These are phyloP conservation scores for Epinotia brunnichana DNA, from an alignment of 2,888 invertebrate species.

Conservation along the genomic window DNA sequence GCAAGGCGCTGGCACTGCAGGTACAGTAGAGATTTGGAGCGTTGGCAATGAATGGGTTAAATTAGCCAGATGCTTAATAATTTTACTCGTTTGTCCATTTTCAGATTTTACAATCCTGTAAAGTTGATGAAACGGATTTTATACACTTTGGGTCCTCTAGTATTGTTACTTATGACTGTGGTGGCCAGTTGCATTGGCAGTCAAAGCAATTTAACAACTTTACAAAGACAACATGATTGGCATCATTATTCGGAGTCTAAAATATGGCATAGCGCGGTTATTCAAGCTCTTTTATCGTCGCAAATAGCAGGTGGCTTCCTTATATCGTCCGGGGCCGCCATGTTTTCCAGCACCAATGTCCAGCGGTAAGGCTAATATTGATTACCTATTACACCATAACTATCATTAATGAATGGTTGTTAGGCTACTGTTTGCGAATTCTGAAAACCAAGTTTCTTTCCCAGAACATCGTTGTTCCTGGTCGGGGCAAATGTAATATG, in stretches of 20 bases:
- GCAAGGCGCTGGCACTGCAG: too few relatives aligned
- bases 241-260: conserved; percentile 56
- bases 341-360: conserved; percentile 67
- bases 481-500: conserved; percentile 59
- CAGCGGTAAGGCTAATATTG: conserved; percentile 64
- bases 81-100: conserved; percentile 56
- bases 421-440: too few relatives aligned
- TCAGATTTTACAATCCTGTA: conserved; percentile 70
- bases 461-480: conserved; percentile 64
- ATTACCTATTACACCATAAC: not conserved
- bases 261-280: conserved; percentile 67
- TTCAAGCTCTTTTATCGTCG: conserved; percentile 66
- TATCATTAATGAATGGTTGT: too few relatives aligned
- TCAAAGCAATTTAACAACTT: conserved; percentile 48
- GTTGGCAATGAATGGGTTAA: too few relatives aligned
- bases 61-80: not conserved
- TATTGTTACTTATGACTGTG: conserved; percentile 56
- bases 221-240: conserved; percentile 58
- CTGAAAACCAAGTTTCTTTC: too few relatives aligned
- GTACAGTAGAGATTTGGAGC: too few relatives aligned
- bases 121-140: conserved; percentile 71
- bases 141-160: conserved; percentile 60
- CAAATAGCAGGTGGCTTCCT: conserved; percentile 73
- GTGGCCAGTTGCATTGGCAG: conserved; percentile 57
- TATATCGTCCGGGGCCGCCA: conserved; percentile 65